Percentiles rank a stretch among this genome's conserved stretches.
These are phyloP conservation scores for Rhea pennata DNA, from an alignment of 2,113 vertebrate species.

Conservation along the genomic window DNA sequence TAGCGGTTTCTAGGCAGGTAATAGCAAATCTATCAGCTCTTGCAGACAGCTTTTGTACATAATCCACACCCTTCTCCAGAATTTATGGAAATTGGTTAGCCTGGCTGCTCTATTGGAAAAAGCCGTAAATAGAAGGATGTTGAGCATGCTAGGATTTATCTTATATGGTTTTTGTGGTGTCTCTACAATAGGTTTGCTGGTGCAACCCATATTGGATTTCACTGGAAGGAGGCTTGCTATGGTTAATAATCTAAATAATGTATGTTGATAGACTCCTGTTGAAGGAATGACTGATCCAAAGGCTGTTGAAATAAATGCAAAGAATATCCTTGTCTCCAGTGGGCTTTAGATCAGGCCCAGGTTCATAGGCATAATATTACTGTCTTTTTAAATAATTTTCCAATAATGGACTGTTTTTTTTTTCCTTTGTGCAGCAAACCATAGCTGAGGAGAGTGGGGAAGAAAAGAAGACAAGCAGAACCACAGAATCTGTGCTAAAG, in stretches of 20 bases:
- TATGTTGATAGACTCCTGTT: neutral
- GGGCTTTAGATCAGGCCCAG: conserved; percentile 12
- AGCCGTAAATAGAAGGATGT: neutral
- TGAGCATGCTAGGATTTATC: neutral
- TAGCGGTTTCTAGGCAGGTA: neutral
- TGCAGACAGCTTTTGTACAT: neutral
- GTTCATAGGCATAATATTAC: neutral
- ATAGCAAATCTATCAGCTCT: neutral
- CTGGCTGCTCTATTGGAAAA: neutral
- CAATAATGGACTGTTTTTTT: neutral
- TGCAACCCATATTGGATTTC: neutral
- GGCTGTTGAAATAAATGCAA: neutral
- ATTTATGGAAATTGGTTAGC: neutral
- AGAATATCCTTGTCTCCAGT: conserved; percentile 6
- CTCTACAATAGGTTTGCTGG: neutral
- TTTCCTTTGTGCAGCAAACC: conserved; percentile 21
- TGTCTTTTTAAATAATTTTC: conserved; percentile 18
- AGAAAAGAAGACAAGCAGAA: conserved; percentile 4
- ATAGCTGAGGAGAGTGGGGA: neutral
- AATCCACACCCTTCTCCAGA: neutral
- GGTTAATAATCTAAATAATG: neutral
- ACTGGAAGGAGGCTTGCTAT: neutral
- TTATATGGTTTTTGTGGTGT: neutral
- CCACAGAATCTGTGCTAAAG: conserved; percentile 39
- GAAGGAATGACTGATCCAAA: neutral